Percentiles rank a stretch among this genome's conserved stretches.
phyloP scores from a whole-genome alignment of 2,797 vertebrate genomes.

The Artibeus lituratus region DNA sequence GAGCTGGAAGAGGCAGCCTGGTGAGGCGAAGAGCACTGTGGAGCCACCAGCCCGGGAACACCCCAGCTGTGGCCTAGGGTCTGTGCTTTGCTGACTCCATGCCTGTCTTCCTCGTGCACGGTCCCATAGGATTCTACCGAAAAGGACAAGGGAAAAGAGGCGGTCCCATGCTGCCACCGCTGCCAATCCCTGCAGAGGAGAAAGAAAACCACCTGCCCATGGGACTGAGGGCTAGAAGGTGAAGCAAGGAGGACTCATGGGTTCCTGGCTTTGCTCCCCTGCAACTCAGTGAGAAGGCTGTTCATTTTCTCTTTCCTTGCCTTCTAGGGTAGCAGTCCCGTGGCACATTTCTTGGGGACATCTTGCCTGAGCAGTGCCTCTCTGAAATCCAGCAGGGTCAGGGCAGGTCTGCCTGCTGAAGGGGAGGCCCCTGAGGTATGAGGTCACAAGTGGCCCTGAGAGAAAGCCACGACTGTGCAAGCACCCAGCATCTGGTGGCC shows the following conservation, averaged over 20 bases:
- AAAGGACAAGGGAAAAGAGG: neutral
- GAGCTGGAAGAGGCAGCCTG: neutral
- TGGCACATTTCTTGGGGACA: fast-evolving
- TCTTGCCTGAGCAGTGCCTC: neutral
- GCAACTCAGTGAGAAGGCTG: neutral
- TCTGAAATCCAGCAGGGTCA: neutral
- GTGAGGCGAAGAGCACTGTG: neutral
- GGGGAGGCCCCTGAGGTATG: neutral
- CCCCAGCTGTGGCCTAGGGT: neutral
- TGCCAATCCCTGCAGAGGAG: neutral
- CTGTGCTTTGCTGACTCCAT: neutral
- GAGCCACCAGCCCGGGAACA: neutral
- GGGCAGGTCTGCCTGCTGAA: neutral
- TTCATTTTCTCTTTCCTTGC: too few species aligned
- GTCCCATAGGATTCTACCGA: neutral
- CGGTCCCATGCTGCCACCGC: neutral
- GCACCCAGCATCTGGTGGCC: conserved; percentile 68
- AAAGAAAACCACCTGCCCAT: fast-evolving
- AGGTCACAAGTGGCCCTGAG: conserved; percentile 39
- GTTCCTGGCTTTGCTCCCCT: neutral
- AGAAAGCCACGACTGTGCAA: conserved; percentile 63
- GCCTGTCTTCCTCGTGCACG: neutral
- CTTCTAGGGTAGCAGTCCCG: too few species aligned
- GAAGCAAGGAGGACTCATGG: fast-evolving
- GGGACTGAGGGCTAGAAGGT: too few species aligned